These are phyloP conservation scores for Xestia ashworthii DNA, from an alignment of 2,888 invertebrate genomes.

Conservation along the genomic window DNA sequence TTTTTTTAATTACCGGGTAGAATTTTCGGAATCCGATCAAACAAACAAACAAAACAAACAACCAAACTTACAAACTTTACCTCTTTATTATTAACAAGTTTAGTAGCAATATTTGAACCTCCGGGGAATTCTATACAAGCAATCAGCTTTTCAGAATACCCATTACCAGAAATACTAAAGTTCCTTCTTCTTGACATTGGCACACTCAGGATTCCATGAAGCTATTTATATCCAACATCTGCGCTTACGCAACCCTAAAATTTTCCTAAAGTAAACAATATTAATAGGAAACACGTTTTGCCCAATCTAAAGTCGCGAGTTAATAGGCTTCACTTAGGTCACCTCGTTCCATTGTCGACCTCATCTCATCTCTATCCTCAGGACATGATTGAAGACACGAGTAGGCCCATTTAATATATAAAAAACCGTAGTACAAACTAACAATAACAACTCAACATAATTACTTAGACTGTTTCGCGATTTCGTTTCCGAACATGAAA, in stretches of 20 bases:
- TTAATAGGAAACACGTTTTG: conserved; percentile 5
- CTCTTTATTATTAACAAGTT: neutral
- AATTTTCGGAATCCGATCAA: no score
- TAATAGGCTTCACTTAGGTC: no score
- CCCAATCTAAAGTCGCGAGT: no score
- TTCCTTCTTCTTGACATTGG: conserved; percentile 18
- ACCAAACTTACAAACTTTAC: no score
- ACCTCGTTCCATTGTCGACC: no score
- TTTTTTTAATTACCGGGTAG: no score
- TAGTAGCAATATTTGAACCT: neutral
- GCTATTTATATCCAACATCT: conserved; percentile 18
- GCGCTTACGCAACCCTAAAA: conserved; percentile 21
- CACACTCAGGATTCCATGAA: neutral
- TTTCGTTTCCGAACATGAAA: neutral
- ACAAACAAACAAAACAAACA: no score
- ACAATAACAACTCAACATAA: conserved; percentile 2
- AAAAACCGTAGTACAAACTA: neutral
- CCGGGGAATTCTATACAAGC: neutral
- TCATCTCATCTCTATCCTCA: no score
- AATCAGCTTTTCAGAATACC: neutral
- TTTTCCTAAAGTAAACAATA: conserved; percentile 15
- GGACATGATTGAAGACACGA: no score
- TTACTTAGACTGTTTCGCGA: neutral
- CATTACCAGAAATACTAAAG: neutral
- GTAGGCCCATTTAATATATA: no score